Evolutionary conservation across 2,113 vertebrate genomes (phyloP), one percentile per base, ranked within the genome.

Genomic region (Acanthochromis polyacanthus): DNA sequence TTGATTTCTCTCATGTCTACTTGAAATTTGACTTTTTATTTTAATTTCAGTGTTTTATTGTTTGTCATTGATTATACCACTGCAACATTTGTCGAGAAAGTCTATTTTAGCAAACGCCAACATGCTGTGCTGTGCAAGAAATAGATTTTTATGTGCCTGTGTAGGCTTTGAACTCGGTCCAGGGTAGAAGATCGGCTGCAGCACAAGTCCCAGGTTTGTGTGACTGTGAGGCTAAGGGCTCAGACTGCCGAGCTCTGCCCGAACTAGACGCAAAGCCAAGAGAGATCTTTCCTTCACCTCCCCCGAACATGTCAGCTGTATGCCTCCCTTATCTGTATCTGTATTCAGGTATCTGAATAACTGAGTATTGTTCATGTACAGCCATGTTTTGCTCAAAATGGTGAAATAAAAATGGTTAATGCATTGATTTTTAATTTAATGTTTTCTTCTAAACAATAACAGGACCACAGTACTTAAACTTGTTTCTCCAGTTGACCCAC

Each of bases 341-440:
- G 93, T 93, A 87, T 90, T 78, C 83, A 84, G 93, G 94, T 94
- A 91, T 89, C 86, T 87, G 81, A 81, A 87, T 71, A 81, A 78
- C 93, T 10, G 8, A 91, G 91, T 91, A 86, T 93, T 93, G 90
- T 93, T 93, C 89, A 91, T 94, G 89, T 95, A 93, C 94, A 96
- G 96, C 96, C 94, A 57, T 94, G 93, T 80, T 96, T 94, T 95
- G 94, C 86, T 92, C 94, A 93, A n/a, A 81, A 93, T 28, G 93
- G 93, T 93, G 74, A 95, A 97, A 96, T 95, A 96, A 96, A 96
- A 95, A 90, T 93, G 93, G 92, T 93, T 94, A 95, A 95, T 88
- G 93, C 95, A 95, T 94, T 89, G 83, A 66, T 89, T 90, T 57
- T 85, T 71, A 55, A 89, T 83, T 90, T 89, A 82, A 86, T 75